A percentile compares a stretch with the other conserved stretches of the same genome.
These are phyloP conservation scores for Dunckerocampus dactyliophorus DNA, from an alignment of 2,113 vertebrate species.

Conservation along the genomic window DNA sequence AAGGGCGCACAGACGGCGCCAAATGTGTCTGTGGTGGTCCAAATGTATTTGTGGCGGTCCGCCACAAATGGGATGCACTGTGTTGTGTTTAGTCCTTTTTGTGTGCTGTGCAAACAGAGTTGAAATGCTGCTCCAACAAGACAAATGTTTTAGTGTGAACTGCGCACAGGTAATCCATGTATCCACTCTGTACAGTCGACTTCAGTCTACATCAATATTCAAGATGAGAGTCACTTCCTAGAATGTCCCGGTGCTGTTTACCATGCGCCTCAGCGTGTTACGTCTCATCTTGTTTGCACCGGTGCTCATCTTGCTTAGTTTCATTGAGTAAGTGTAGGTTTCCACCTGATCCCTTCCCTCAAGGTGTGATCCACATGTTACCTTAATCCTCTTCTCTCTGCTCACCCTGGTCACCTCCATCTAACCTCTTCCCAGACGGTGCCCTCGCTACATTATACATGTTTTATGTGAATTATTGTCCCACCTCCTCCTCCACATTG, in stretches of 20 bases:
- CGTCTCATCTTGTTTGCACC: background rate
- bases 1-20: too few species aligned
- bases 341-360: too few species aligned
- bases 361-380: constrained; percentile 12
- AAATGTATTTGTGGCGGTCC: too few species aligned
- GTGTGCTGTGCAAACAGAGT: too few species aligned
- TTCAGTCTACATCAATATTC: background rate
- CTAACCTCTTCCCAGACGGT: constrained; percentile 19
- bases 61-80: too few species aligned
- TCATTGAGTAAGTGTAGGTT: too few species aligned
- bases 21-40: too few species aligned
- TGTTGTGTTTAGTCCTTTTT: too few species aligned
- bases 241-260: constrained; percentile 31
- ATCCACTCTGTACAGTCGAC: background rate
- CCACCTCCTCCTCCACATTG: constrained; percentile 8
- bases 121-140: too few species aligned
- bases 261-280: constrained; percentile 1
- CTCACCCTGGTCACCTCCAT: background rate
- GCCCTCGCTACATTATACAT: constrained; percentile 50
- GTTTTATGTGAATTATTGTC: constrained; percentile 24
- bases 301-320: too few species aligned
- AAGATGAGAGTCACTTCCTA: constrained; percentile 7
- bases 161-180: background rate
- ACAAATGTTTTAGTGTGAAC: background rate
- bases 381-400: constrained; percentile 1